Conservation (phyloP, 2,797 vertebrate species). For the Gorsachius magnificus region DNA sequence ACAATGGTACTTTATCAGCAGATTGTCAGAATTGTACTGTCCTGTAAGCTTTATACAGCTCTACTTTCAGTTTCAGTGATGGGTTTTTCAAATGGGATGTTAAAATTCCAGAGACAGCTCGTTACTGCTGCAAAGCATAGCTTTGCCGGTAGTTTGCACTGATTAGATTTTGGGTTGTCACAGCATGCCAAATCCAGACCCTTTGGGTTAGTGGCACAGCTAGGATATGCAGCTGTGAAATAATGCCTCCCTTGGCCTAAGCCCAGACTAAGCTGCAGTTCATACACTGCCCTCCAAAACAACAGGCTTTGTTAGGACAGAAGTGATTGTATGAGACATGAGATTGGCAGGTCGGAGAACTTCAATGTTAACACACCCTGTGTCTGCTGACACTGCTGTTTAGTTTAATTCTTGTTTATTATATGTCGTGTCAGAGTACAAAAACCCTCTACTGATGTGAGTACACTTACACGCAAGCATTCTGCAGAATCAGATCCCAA, state of each 20-base stretch:
- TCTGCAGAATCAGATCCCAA: not conserved
- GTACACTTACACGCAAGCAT: not conserved
- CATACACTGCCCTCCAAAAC: not conserved
- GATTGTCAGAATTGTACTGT: not conserved
- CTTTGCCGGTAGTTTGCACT: not conserved
- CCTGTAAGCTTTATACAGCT: not conserved
- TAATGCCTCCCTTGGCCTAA: not conserved
- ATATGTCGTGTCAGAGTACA: not conserved
- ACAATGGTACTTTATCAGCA: not conserved
- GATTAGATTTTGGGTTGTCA: not conserved
- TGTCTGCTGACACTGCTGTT: conserved; percentile 15
- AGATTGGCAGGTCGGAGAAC: not conserved
- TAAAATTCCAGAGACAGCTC: not conserved
- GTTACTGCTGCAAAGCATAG: not conserved
- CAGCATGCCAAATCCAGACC: not conserved
- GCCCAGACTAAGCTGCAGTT: not conserved
- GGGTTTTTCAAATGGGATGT: not conserved
- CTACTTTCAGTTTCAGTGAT: not conserved
- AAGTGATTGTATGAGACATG: not conserved
- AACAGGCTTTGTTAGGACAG: not conserved
- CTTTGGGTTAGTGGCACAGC: not conserved
- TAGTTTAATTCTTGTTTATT: conserved; percentile 22
- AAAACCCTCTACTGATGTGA: not conserved
- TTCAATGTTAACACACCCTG: not conserved
- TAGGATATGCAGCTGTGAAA: not conserved